These are phyloP conservation scores for Apotomis turbidana DNA, from an alignment of 2,888 invertebrate genomes.

Conservation along the genomic window DNA sequence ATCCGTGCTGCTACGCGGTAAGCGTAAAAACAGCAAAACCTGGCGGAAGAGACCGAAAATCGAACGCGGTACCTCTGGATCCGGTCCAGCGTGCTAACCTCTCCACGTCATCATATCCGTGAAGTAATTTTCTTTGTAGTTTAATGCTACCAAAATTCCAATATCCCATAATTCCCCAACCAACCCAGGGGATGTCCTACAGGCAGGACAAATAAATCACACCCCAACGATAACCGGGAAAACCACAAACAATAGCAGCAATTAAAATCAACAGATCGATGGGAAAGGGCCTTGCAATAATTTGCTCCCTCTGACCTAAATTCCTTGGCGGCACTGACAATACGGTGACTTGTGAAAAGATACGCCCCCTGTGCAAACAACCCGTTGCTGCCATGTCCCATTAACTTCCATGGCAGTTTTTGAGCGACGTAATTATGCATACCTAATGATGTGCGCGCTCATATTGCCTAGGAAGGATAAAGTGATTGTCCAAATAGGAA, in stretches of 20 bases:
- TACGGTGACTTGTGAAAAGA: constrained; percentile 32
- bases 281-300: constrained; percentile 20
- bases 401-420: constrained; percentile 9
- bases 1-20: too few species aligned
- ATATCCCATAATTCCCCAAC: neutral
- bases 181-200: neutral
- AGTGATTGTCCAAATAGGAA: too few species aligned
- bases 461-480: too few species aligned
- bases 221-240: constrained; percentile 7
- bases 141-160: neutral
- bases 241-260: constrained; percentile 21
- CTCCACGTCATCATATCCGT: too few species aligned
- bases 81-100: too few species aligned
- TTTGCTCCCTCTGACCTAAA: constrained; percentile 33
- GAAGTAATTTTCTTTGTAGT: neutral
- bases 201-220: constrained; percentile 20
- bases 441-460: neutral
- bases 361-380: constrained; percentile 33
- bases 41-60: too few species aligned
- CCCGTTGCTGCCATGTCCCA: constrained; percentile 14
- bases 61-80: too few species aligned
- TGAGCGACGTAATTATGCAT: constrained; percentile 13
- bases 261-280: constrained; percentile 39
- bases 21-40: too few species aligned
- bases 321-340: constrained; percentile 26